A percentile compares a stretch with the other conserved stretches of the same genome.
Evolutionary conservation across 2,113 vertebrate genomes (phyloP).

Genomic region (Trogon melanurus): DNA sequence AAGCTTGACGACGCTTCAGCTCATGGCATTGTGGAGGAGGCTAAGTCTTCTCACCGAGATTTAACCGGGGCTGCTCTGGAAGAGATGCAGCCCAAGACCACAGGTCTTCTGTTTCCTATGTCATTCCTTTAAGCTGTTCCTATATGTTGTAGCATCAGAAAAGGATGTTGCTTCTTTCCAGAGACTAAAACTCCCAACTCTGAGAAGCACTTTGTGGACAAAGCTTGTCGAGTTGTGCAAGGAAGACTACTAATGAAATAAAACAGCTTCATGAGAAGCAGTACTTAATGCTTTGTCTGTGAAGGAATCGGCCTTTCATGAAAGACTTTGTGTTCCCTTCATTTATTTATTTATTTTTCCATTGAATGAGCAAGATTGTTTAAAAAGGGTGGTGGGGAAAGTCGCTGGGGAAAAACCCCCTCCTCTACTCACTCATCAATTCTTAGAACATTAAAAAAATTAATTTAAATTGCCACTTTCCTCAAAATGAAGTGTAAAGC

Average conservation of each 20-base stretch:
- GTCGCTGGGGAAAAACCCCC: constrained; percentile 16
- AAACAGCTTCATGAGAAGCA: background rate
- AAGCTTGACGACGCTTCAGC: background rate
- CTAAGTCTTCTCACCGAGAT: background rate
- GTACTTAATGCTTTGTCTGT: background rate
- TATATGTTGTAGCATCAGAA: background rate
- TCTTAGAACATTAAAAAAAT: constrained; percentile 77
- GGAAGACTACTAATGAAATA: background rate
- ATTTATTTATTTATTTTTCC: constrained; percentile 53
- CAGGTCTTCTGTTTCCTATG: background rate
- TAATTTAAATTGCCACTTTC: constrained; percentile 81
- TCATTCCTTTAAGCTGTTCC: background rate
- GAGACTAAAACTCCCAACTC: background rate
- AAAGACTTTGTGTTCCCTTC: background rate
- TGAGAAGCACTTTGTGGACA: background rate
- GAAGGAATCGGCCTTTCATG: background rate
- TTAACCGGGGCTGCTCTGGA: background rate
- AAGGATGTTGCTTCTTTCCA: background rate
- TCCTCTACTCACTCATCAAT: constrained; percentile 66
- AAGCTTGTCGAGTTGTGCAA: background rate
- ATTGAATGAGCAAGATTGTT: constrained; percentile 40
- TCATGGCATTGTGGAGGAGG: background rate
- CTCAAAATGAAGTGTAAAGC: constrained; percentile 74
- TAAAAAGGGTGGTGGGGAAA: constrained; percentile 38
- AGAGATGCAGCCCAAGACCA: background rate